Evolutionary conservation across 1,140 invertebrate species (phyloP).

Genomic region (Himalopsyche phryganea): DNA sequence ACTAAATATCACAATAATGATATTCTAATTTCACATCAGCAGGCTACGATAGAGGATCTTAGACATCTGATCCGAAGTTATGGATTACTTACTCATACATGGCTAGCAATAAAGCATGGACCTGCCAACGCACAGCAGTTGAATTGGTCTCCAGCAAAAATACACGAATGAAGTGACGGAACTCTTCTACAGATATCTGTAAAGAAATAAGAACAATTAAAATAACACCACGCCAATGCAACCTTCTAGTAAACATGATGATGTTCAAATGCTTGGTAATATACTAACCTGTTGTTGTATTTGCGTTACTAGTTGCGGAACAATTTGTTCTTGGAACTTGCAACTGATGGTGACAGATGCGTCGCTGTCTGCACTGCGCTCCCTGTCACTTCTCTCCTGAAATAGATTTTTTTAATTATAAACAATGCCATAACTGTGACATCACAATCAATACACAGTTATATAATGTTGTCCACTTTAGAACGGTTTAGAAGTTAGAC

Average conservation of each 20-base stretch:
- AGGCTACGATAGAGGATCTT: too few species aligned
- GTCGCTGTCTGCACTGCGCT: conserved; percentile 48
- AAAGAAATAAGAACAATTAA: neutral
- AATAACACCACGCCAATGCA: neutral
- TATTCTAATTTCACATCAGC: too few species aligned
- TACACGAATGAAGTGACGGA: conserved; percentile 76
- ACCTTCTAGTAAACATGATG: neutral
- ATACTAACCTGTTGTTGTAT: conserved; percentile 49
- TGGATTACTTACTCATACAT: conserved; percentile 78
- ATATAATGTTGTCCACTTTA: too few species aligned
- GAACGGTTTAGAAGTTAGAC: too few species aligned
- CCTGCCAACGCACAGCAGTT: conserved; percentile 91
- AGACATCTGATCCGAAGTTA: too few species aligned
- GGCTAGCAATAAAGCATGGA: conserved; percentile 82
- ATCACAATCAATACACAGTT: too few species aligned
- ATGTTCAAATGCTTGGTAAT: neutral
- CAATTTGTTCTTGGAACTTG: conserved; percentile 49
- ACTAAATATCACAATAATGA: too few species aligned
- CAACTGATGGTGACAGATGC: conserved; percentile 46
- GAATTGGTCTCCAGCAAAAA: conserved; percentile 93
- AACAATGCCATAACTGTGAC: too few species aligned
- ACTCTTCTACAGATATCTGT: conserved; percentile 50
- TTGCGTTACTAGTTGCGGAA: conserved; percentile 47
- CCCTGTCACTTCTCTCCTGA: conserved; percentile 44
- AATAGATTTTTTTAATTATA: neutral